A percentile compares a stretch with the other conserved stretches of the same genome.
phyloP scores from a whole-genome alignment of 2,888 invertebrate genomes.

The Cyclophora punctaria region DNA sequence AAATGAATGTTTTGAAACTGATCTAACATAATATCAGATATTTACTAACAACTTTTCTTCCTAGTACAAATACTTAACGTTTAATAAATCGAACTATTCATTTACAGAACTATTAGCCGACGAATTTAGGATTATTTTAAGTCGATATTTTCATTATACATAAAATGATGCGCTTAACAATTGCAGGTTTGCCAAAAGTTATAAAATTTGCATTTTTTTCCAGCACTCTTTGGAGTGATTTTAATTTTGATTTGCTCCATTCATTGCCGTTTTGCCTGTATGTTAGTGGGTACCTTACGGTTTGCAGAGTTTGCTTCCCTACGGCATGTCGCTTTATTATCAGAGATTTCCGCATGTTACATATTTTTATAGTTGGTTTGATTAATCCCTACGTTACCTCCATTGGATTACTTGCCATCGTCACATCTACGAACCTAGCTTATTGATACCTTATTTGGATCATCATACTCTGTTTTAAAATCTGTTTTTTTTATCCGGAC shows the following conservation, averaged over 20 bases:
- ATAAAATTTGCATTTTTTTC: slow-evolving; percentile 74
- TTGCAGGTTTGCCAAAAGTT: slow-evolving; percentile 75
- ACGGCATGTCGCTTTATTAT: slow-evolving; percentile 24
- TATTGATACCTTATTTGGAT: neutral
- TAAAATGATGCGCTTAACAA: slow-evolving; percentile 60
- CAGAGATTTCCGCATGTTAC: slow-evolving; percentile 1
- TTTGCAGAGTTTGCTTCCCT: slow-evolving; percentile 21
- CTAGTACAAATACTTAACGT: slow-evolving; percentile 7
- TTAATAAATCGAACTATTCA: slow-evolving; percentile 14
- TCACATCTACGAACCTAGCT: slow-evolving; percentile 2
- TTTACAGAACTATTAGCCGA: slow-evolving; percentile 39
- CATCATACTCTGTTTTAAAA: neutral
- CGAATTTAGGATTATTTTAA: slow-evolving; percentile 27
- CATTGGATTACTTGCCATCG: neutral
- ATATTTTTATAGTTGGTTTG: neutral
- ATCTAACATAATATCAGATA: neutral
- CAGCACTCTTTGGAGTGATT: slow-evolving; percentile 45
- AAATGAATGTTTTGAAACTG: neutral
- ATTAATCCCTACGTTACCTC: neutral
- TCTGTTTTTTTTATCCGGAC: neutral
- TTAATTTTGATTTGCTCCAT: slow-evolving; percentile 39
- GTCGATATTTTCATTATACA: slow-evolving; percentile 22
- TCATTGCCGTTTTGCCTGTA: slow-evolving; percentile 33
- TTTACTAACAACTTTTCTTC: too few species aligned
- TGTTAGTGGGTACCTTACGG: slow-evolving; percentile 16